Evolutionary conservation across 2,797 vertebrate genomes (phyloP), one percentile per base, ranked within the genome.

Genomic region (Eulemur coronatus): DNA sequence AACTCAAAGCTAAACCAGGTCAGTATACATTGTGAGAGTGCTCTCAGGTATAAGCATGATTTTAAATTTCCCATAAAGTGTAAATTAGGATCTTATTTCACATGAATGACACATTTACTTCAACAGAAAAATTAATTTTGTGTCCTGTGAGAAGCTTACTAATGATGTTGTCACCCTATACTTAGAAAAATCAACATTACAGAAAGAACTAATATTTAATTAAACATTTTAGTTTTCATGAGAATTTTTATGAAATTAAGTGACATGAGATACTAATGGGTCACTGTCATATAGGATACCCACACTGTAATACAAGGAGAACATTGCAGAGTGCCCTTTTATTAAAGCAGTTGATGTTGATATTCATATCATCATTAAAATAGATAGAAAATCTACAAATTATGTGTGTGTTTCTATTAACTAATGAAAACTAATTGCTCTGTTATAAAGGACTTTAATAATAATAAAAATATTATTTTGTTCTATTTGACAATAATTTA

Each of bases 21-120:
- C 87, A 97, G 48, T 59, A 1, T 24, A 52, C 2, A 7, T 73
- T 82, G 30, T 79, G 52, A 82, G 6, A 50, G 20, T 96, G 96
- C 18, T 72, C 65, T 87, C 87, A 97, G 92, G 88, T 75, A 75
- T 89, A 96, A 88, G 18, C 84, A 73, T 15, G 78, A 97, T 85
- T 95, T 96, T 59, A 96, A 94, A 96, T 95, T 98, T 97, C 89
- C 81, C 95, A 24, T 84, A 80, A 72, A 95, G 70, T 96, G 10
- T 91, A 93, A 95, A 96, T n/a, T 38, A 75, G 79, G 88, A 82
- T 96, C 82, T 96, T 63, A 41, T 92, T 94, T 59, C 28, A 52
- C 17, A 88, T 80, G 61, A 63, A 75, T 24, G 55, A 70, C n/a
- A 95, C 17, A 95, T 93, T 97, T 92, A 1, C 79, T 20, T 96